Base-by-base conservation (phyloP, 2,797 vertebrate species). In the Premnoplex brunnescens region DNA sequence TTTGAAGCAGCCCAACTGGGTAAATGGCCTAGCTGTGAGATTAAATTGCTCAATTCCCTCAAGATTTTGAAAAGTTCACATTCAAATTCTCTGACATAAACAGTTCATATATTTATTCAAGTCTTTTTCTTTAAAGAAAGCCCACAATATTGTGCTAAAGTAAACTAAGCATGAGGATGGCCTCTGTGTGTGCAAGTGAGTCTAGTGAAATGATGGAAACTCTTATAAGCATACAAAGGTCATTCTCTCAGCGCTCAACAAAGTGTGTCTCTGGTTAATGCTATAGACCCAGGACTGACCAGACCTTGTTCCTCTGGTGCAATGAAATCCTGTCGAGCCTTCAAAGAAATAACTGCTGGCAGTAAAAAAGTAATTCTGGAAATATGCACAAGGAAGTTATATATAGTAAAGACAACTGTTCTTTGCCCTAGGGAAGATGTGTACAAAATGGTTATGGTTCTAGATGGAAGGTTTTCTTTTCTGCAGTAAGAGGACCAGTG, bases 321-420 rank as follows among this genome's bases (percentile, higher is more conserved):
- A 78, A 75, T 7, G 3, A 82, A 91, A 49, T 59, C n/a, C 58
- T 1, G 1, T 4, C 0, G 37, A 77, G 39, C 23, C 59, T 69
- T 85, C 37, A 36, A 82, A 79, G 58, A 75, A 79, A 44, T 19
- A 48, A 67, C 43, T 41, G 32, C 68, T 71, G 52, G 26, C 34
- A 95, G 41, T 43, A 88, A 85, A 91, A 89, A 77, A 74, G 37
- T 74, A 52, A 43, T n/a, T 83, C 62, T 67, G 44, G 72, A 94
- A 95, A 79, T 71, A 83, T 14, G 26, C 41, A 46, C 41, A 52
- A 69, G 48, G 20, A 88, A 52, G 49, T 83, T 93, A 91, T 67
- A 93, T 83, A 59, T 82, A 92, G 86, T 32, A 78, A 94, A 94
- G 58, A 94, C 72, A 90, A 86, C 62, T 88, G 8, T 64, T 88